Conservation (phyloP, 2,888 invertebrate species). For the Leucophenga montana region DNA sequence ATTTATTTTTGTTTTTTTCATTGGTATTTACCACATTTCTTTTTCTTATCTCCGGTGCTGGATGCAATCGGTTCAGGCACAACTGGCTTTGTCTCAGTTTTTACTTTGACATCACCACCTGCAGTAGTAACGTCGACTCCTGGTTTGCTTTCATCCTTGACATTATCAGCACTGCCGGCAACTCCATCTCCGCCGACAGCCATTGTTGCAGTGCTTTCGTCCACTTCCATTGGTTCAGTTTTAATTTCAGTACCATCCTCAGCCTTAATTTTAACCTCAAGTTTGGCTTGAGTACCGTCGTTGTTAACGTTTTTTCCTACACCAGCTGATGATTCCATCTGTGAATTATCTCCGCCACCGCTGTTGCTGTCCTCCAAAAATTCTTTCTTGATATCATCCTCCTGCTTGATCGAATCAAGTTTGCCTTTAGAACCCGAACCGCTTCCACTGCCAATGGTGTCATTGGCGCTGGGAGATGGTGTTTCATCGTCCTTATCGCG, state of each 20-base stretch:
- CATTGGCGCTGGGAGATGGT: constrained; percentile 74
- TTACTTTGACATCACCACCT: constrained; percentile 70
- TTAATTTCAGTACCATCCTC: constrained; percentile 69
- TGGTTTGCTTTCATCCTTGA: constrained; percentile 77
- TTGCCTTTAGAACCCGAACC: constrained; percentile 76
- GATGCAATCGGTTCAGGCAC: constrained; percentile 76
- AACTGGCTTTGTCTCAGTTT: constrained; percentile 78
- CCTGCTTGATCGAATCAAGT: constrained; percentile 79
- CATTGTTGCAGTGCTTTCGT: constrained; percentile 52
- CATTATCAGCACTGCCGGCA: constrained; percentile 73
- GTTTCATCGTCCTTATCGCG: constrained; percentile 80
- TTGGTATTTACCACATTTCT: constrained; percentile 78
- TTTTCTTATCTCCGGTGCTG: constrained; percentile 78
- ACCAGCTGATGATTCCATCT: constrained; percentile 73
- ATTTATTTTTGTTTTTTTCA: constrained; percentile 1
- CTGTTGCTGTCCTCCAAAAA: constrained; percentile 75
- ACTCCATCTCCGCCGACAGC: constrained; percentile 67
- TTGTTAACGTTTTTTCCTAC: constrained; percentile 78
- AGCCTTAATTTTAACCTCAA: constrained; percentile 64
- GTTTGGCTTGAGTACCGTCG: constrained; percentile 75
- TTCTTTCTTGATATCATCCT: constrained; percentile 80
- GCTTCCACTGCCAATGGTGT: constrained; percentile 55
- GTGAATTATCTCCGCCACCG: constrained; percentile 71
- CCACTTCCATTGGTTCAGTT: constrained; percentile 72
- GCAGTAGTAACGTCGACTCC: constrained; percentile 69